Percentiles rank a stretch among this genome's conserved stretches.
Evolutionary conservation across 2,797 vertebrate species (phyloP).

Genomic region (Cyclopterus lumpus): DNA sequence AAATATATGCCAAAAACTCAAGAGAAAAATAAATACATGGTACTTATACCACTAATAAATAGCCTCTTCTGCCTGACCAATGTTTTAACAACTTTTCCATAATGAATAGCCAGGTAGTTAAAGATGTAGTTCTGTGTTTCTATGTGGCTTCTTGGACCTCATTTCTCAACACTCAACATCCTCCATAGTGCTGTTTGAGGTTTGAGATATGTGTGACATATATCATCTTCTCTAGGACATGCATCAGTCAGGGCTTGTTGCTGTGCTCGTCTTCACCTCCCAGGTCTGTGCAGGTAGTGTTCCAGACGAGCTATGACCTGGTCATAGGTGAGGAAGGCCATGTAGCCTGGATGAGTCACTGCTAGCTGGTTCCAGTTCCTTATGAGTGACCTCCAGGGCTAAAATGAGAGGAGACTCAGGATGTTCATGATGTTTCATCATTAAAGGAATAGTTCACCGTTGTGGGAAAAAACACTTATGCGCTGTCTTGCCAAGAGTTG

Average conservation of each 20-base stretch:
- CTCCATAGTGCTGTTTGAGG: not conserved
- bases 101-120: not conserved
- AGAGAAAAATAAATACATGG: not conserved
- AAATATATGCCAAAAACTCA: constrained; percentile 5
- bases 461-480: not conserved
- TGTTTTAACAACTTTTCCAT: not conserved
- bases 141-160: not conserved
- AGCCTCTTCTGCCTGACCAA: not conserved
- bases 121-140: not conserved
- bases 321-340: constrained; percentile 94
- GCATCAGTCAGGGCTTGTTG: not conserved
- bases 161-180: not conserved
- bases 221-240: not conserved
- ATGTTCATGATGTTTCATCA: not conserved
- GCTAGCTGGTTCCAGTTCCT: constrained; percentile 92
- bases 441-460: not conserved
- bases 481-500: not conserved
- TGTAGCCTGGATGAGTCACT: constrained; percentile 91
- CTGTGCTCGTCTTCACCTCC: constrained; percentile 81
- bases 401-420: constrained; percentile 12
- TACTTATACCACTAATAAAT: not conserved
- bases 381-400: constrained; percentile 89
- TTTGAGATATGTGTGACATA: not conserved
- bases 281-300: constrained; percentile 84
- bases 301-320: constrained; percentile 86